A percentile compares a stretch with the other conserved stretches of the same genome.
Conservation (phyloP, 1,140 invertebrate species). For the Caenorhabditis brenneri region DNA sequence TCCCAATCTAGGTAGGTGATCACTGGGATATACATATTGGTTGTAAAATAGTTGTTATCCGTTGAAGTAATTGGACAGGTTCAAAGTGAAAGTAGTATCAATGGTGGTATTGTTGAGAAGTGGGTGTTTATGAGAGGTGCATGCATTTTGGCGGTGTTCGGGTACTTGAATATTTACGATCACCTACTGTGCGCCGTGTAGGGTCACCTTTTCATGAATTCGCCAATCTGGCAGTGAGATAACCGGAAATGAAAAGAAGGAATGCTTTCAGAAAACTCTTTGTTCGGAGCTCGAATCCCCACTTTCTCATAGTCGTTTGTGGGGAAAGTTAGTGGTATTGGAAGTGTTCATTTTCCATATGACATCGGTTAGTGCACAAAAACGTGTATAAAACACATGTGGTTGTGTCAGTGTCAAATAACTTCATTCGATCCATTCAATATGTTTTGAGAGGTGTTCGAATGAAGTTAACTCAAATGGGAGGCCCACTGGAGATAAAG, state of each 20-base stretch:
- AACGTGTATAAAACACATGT: neutral
- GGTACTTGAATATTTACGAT: slow-evolving; percentile 38
- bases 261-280: neutral
- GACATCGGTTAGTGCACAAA: slow-evolving; percentile 11
- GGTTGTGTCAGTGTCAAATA: slow-evolving; percentile 16
- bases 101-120: neutral
- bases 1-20: neutral
- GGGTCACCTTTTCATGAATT: neutral
- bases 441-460: slow-evolving; percentile 6
- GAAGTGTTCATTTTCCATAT: neutral
- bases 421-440: neutral
- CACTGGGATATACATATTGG: slow-evolving; percentile 23
- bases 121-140: slow-evolving; percentile 3
- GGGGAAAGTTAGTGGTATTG: neutral
- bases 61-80: neutral
- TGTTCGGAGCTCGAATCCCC: neutral
- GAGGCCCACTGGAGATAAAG: no score
- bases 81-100: slow-evolving; percentile 1
- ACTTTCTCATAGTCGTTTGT: slow-evolving; percentile 43
- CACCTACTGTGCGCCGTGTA: slow-evolving; percentile 7
- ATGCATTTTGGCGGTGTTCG: slow-evolving; percentile 24
- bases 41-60: neutral
- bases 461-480: no score
- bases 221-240: neutral
- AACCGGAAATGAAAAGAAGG: neutral